Conservation (phyloP, 2,888 invertebrate species). For the Standfussiana lucernea region DNA sequence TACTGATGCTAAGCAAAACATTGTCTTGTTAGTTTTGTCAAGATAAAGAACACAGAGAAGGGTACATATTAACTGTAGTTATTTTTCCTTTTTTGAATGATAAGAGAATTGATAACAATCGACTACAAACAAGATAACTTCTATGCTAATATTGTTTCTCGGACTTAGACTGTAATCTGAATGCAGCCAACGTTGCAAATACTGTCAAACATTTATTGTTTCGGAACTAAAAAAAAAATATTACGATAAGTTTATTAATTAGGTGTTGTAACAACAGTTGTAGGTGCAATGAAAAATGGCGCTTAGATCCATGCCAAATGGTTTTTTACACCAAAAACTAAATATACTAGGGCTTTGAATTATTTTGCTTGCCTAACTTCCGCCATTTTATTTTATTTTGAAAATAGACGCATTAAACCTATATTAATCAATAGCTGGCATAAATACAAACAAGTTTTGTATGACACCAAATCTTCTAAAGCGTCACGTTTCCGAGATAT, state of each 20-base stretch:
- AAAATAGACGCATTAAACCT: too few relatives aligned
- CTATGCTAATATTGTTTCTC: neutral
- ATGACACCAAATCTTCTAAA: too few relatives aligned
- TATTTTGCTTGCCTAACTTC: too few relatives aligned
- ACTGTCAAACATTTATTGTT: neutral
- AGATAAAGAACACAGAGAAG: slow-evolving; percentile 22
- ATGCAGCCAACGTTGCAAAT: neutral
- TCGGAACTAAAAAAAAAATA: neutral
- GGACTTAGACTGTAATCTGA: neutral
- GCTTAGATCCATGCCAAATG: neutral
- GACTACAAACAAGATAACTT: slow-evolving; percentile 11
- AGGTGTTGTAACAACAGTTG: neutral
- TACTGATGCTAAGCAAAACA: slow-evolving; percentile 9
- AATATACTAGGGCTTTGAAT: too few relatives aligned
- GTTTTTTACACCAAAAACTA: neutral
- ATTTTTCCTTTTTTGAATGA: neutral
- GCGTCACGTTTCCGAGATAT: too few relatives aligned
- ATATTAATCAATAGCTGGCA: too few relatives aligned
- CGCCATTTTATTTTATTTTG: too few relatives aligned
- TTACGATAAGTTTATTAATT: too few relatives aligned
- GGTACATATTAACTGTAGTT: slow-evolving; percentile 8
- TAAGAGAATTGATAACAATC: neutral
- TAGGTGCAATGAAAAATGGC: neutral
- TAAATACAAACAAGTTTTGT: too few relatives aligned
- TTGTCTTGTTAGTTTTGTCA: slow-evolving; percentile 32